Base-by-base conservation (phyloP, 2,113 vertebrate genomes). In the Otocyon megalotis region DNA sequence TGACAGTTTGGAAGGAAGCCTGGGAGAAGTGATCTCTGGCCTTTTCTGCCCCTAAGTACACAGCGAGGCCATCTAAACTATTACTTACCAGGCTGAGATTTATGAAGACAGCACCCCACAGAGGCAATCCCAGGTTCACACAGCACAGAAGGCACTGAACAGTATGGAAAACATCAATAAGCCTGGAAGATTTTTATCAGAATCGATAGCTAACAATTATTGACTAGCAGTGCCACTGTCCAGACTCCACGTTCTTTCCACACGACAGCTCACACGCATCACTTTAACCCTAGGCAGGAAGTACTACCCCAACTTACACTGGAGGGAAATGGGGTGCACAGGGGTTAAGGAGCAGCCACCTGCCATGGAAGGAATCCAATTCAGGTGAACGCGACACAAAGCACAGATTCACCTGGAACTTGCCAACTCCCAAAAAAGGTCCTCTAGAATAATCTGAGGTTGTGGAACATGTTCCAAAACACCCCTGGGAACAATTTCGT, bases 191-290 rank as follows among this genome's bases (percentile, higher is more conserved):
- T 13, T 15, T 8, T 30, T 12, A 8, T 26, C 72, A 8, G 3
- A 8, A 28, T 8, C 77, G 54, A 8, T 0, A 43, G 13, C 60
- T 19, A 14, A 32, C 19, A 24, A 10, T 5, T 8, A 37, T 0
- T 35, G 65, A 43, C 43, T 0, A 13, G 60, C 7, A 11, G 7
- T 16, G 19, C 32, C 24, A 24, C 12, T 53, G 15, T 4, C 50
- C 30, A n/a, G 74, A 30, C 24, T 8, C 53, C 9, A 5, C 2
- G 19, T 1, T 7, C 79, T 50, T 20, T 37, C 19, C 9, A 3
- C 2, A 3, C 0, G 3, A 5, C 19, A 5, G 30, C 26, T 60
- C 15, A 9, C 37, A 17, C 32, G 13, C 48, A 0, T 30, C 17
- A 2, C 4, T 1, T 17, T 2, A 24, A 50, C 54, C 76, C 56